Evolutionary conservation across 1,140 invertebrate genomes (phyloP).

Genomic region (Drosophila albomicans): DNA sequence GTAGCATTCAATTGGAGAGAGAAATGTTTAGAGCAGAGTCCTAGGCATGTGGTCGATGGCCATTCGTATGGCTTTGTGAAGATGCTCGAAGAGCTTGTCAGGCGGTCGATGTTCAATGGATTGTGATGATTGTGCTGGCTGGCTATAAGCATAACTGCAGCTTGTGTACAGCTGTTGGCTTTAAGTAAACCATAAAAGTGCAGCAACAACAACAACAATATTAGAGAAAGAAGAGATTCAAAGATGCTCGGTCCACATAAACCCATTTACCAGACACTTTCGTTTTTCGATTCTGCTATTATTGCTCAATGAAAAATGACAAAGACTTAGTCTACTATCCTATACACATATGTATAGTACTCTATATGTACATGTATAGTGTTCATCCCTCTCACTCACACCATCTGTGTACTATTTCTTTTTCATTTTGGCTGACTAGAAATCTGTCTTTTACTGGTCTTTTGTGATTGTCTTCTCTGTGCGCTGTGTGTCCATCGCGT

Average conservation of each 20-base stretch:
- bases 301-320: slow-evolving; percentile 49
- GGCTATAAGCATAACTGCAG: slow-evolving; percentile 12
- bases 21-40: not conserved
- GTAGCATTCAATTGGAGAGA: not conserved
- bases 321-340: slow-evolving; percentile 22
- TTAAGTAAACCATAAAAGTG: slow-evolving; percentile 48
- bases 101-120: slow-evolving; percentile 30
- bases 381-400: not conserved
- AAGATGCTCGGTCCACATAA: slow-evolving; percentile 23
- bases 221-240: not conserved
- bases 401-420: not conserved
- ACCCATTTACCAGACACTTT: slow-evolving; percentile 53
- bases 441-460: slow-evolving; percentile 21
- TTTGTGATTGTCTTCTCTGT: slow-evolving; percentile 57
- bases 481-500: slow-evolving; percentile 71
- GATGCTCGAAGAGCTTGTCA: slow-evolving; percentile 20
- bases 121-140: slow-evolving; percentile 26
- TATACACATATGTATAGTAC: too few relatives aligned
- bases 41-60: slow-evolving; percentile 5
- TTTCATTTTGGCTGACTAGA: slow-evolving; percentile 1
- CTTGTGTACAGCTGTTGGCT: slow-evolving; percentile 22
- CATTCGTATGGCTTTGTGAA: slow-evolving; percentile 22
- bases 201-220: slow-evolving; percentile 4
- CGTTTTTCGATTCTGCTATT: slow-evolving; percentile 61
- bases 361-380: slow-evolving; percentile 1